phyloP scores from a whole-genome alignment of 37 sponge, comb jelly and placozoan genomes.

The Halisarca cf. caerulea region DNA sequence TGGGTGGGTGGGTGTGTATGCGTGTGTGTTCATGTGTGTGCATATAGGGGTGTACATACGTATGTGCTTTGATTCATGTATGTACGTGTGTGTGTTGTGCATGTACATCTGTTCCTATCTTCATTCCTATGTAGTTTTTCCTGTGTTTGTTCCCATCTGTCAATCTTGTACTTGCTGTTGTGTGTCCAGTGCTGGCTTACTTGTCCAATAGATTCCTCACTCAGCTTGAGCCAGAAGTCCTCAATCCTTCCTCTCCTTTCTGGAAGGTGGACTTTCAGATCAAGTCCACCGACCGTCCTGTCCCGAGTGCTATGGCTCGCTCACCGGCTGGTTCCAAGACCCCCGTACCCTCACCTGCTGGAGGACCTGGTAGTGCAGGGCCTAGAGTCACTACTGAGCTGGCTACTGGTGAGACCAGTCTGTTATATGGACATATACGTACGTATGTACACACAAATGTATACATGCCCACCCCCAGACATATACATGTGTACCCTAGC shows the following conservation, averaged over 20 bases:
- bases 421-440: no score
- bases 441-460: no score
- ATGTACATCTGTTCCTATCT: not conserved
- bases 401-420: constrained; percentile 13
- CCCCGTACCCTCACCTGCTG: constrained; percentile 55
- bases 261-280: constrained; percentile 74
- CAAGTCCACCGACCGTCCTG: no score
- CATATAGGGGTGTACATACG: no score
- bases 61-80: no score
- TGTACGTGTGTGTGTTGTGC: not conserved
- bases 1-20: no score
- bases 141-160: not conserved
- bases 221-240: constrained; percentile 59
- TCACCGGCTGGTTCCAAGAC: not conserved
- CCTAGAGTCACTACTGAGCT: constrained; percentile 12
- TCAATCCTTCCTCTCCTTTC: constrained; percentile 56
- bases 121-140: not conserved
- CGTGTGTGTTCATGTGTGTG: no score
- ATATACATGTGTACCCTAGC: no score
- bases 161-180: not conserved
- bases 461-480: no score
- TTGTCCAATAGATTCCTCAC: constrained; percentile 52
- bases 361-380: not conserved
- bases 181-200: not conserved
- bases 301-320: constrained; percentile 17